Conservation (phyloP, 2,113 vertebrate species). For the Scortum barcoo region DNA sequence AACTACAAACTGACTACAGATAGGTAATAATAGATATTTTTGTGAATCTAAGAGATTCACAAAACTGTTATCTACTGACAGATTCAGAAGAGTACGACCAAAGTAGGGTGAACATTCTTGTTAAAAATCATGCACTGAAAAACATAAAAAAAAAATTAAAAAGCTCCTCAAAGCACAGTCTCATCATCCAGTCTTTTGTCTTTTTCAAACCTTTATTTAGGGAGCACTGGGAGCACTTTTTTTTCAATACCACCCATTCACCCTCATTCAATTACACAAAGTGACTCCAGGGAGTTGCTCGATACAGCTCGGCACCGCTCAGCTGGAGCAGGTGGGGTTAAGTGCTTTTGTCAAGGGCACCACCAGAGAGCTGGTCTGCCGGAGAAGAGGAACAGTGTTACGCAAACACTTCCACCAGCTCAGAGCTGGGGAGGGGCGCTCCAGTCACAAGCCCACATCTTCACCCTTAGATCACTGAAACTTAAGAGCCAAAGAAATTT, state of each 20-base stretch:
- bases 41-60: not conserved
- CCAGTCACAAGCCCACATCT: constrained; percentile 7
- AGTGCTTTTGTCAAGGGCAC: constrained; percentile 66
- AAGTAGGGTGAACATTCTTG: not conserved
- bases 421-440: not conserved
- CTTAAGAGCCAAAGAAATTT: constrained; percentile 2
- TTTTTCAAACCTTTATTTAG: constrained; percentile 27
- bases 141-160: not conserved
- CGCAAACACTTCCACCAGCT: constrained; percentile 9
- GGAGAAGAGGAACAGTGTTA: constrained; percentile 9
- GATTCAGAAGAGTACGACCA: not conserved
- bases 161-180: not conserved
- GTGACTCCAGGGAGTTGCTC: constrained; percentile 56
- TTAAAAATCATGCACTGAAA: not conserved
- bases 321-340: constrained; percentile 64
- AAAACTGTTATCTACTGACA: no score
- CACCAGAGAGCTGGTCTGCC: constrained; percentile 30
- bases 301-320: constrained; percentile 44
- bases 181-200: constrained; percentile 2
- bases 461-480: not conserved
- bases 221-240: constrained; percentile 27
- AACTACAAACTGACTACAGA: not conserved
- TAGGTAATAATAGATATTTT: not conserved
- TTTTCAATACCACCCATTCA: constrained; percentile 37
- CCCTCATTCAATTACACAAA: constrained; percentile 67